Base-by-base conservation (phyloP, 1,140 invertebrate species). In the Bombus consobrinus region DNA sequence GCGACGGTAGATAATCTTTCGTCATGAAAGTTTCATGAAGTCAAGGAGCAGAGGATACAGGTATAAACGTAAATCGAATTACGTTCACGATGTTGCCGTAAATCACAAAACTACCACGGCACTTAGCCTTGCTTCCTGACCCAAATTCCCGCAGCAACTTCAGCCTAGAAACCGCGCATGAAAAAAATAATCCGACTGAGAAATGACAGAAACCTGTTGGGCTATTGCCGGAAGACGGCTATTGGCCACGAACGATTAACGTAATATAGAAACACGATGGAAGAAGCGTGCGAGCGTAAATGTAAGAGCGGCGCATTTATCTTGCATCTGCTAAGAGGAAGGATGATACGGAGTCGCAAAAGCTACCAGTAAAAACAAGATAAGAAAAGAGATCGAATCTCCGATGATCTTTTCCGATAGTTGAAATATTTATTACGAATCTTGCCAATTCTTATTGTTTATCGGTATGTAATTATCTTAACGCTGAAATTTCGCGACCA, bases 201-300 rank as follows among this genome's bases (percentile, higher is more conserved):
- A 72, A 32, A 12, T 1, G 43, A 69, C 81, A 64, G 57, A 69
- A 43, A n/a, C n/a, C 39, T 78, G 82, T 57, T 34, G 64, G 37
- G 28, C 28, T 84, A 59, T 84, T 76, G 72, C 79, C 79, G 73
- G 79, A 82, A 86, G 37, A 75, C 76, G 69, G 28, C 83, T 39
- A 59, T 84, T 87, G 81, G 43, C 18, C 32, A 69, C 43, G 47
- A 59, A 39, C 57, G 76, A 79, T 32, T n/a, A 59, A 66, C 68
- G 41, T 87, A 79, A 83, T 47, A 57, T 59, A 53, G 81, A 28
- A 73, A 47, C 13, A 34, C 41, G 41, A 71, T 28, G 57, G 59
- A 62, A 53, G 66, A n/a, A 68, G 43, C 71, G n/a, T 43, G 37
- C 59, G 62, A 68, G 75, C 59, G 81, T 87, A 84, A 80, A 85